Percentiles rank a stretch among this genome's conserved stretches.
phyloP scores from a whole-genome alignment of 2,888 invertebrate genomes.

The Gerris lacustris region DNA sequence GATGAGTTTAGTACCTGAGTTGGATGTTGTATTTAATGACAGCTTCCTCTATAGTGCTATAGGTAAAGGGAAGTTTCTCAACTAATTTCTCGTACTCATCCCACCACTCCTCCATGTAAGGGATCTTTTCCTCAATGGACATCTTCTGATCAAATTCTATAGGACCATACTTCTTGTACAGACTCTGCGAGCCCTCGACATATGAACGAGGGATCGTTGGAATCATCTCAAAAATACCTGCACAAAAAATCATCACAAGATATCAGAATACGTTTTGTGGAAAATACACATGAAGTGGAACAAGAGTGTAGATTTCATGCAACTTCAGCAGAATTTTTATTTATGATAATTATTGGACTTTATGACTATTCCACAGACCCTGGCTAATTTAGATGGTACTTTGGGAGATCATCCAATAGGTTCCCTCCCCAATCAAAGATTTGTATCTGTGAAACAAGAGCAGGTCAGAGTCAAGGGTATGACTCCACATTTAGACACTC shows the following conservation, averaged over 20 bases:
- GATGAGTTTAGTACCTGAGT: neutral
- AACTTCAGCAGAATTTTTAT: no score
- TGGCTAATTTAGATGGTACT: no score
- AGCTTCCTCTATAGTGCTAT: conserved; percentile 46
- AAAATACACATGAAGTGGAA: no score
- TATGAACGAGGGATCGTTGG: conserved; percentile 54
- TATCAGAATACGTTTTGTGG: no score
- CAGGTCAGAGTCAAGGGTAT: no score
- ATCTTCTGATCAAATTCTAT: conserved; percentile 73
- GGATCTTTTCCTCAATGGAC: conserved; percentile 55
- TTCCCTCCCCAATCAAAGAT: no score
- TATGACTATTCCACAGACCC: no score
- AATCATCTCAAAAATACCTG: conserved; percentile 63
- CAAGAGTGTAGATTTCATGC: no score
- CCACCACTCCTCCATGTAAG: conserved; percentile 73
- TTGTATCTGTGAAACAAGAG: no score
- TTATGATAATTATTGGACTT: no score
- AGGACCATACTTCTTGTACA: conserved; percentile 62
- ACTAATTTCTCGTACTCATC: conserved; percentile 46
- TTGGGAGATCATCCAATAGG: no score
- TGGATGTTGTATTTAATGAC: conserved; percentile 36
- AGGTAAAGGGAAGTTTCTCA: conserved; percentile 44
- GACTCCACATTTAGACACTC: no score
- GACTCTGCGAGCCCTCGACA: conserved; percentile 45
- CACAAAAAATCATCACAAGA: conserved; percentile 20